Evolutionary conservation across 2,113 vertebrate species (phyloP).

Genomic region (Tragelaphus scriptus): DNA sequence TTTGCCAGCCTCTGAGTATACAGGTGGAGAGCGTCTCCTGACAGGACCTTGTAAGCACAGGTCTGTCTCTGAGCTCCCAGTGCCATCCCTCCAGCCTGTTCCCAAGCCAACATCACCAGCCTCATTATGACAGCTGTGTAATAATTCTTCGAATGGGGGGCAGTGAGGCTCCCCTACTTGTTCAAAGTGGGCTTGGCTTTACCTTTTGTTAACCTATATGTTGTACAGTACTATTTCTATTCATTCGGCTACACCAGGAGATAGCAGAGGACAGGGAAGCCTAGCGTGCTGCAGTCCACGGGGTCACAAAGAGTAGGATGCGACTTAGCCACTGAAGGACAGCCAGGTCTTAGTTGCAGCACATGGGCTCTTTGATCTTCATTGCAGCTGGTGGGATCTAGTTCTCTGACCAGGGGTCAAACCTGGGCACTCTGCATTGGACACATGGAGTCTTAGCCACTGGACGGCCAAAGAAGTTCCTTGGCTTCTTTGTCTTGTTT

Average conservation of each 20-base stretch:
- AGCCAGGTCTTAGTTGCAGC: neutral
- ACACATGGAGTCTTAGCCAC: neutral
- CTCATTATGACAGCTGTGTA: neutral
- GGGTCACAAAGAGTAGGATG: neutral
- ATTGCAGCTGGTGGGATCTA: neutral
- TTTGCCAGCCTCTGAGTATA: neutral
- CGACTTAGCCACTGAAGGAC: neutral
- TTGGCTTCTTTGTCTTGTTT: neutral
- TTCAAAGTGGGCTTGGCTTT: neutral
- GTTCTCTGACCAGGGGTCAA: neutral
- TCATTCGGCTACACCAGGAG: neutral
- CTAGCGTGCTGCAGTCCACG: neutral
- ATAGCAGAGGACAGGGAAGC: neutral
- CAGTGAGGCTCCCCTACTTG: neutral
- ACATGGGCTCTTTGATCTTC: neutral
- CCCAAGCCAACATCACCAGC: neutral
- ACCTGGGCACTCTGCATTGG: neutral
- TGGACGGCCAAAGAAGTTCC: neutral
- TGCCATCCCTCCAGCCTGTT: neutral
- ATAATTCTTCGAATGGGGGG: neutral
- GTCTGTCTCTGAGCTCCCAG: neutral
- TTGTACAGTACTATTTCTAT: neutral
- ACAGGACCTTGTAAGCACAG: neutral
- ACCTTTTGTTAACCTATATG: neutral
- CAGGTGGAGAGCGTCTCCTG: neutral